Base-by-base conservation (phyloP, 1,140 invertebrate genomes). In the Trinorchestia longiramus region DNA sequence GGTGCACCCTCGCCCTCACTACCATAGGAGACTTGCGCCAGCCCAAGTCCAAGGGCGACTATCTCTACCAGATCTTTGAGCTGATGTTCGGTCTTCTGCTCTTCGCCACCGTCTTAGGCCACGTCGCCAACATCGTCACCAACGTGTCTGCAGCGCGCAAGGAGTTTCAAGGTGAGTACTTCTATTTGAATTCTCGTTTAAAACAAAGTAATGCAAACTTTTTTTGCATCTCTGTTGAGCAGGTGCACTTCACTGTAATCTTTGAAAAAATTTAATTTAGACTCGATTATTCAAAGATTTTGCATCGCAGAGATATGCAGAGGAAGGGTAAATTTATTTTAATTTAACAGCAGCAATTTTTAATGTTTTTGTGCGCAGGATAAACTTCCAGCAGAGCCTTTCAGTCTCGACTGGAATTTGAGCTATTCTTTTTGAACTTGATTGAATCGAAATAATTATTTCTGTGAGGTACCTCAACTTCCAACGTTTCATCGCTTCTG, bases 121-220 rank as follows among this genome's bases (percentile, higher is more conserved):
- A 99, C 97, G 99, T 99, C 96, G 99, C 99, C 96, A 99, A 99
- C 97, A 99, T 99, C 97, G 99, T 99, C 97, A 99, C 99, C 95
- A 99, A 99, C 95, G 99, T 99, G 97, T 99, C 98, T 97, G 98
- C 99, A 0, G 99, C 99, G 42, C 98, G 99, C 96, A 99, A 99
- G 97, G 99, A 99, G 97, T 99, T 99, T 98, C 99, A 99, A 98
- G 99, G 99, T 99, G 98, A 98, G 98, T 97, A 94, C 94, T 41
- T n/a, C 95, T 0, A 57, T 90, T 77, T 90, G 0, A 42, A 90
- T 90, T 41, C 43, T 90, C 3, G 43, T 90, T 90, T 43, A 90
- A 90, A 3, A 17, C 43, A 42, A 90, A 42, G 15, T 36, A 23
- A 28, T 19, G 62, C 28, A 3, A 36, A 19, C 15, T 77, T 77